Conservation (phyloP, 2,888 invertebrate species). For the Piscicola geometra region DNA sequence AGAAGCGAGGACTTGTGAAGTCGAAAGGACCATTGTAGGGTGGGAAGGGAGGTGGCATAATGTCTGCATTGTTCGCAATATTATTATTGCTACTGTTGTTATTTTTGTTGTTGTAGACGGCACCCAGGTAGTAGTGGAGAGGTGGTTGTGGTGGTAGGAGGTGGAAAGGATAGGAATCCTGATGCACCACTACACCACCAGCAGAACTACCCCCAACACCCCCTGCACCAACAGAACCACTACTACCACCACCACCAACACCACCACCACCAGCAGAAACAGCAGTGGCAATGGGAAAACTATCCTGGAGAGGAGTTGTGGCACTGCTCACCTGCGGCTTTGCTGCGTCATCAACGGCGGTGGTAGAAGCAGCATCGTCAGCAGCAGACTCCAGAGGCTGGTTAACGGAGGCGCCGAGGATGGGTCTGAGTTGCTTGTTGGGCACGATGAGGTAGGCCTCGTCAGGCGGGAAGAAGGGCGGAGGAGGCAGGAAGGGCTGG, state of each 20-base stretch:
- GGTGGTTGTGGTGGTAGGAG: not conserved
- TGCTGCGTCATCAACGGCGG: no score
- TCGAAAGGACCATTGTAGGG: no score
- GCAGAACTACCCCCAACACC: no score
- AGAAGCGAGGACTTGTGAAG: not conserved
- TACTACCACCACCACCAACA: no score
- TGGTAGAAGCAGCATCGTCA: no score
- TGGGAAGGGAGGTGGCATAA: not conserved
- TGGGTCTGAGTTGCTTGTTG: slow-evolving; percentile 14
- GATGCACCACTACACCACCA: no score
- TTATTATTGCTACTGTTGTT: no score
- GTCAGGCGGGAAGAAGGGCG: not conserved
- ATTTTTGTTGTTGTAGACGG: not conserved
- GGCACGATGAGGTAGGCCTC: not conserved
- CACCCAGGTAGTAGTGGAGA: slow-evolving; percentile 1
- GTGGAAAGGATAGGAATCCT: not conserved
- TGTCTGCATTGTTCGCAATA: not conserved
- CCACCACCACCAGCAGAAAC: no score
- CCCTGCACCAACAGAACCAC: no score
- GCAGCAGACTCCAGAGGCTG: not conserved
- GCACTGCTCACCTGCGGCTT: not conserved
- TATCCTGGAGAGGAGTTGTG: not conserved
- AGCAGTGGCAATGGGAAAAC: not conserved
- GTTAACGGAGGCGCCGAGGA: slow-evolving; percentile 15
- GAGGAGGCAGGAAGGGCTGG: not conserved